Evolutionary conservation across 2,888 invertebrate species (phyloP).

Genomic region (Elaeidobius kamerunicus): DNA sequence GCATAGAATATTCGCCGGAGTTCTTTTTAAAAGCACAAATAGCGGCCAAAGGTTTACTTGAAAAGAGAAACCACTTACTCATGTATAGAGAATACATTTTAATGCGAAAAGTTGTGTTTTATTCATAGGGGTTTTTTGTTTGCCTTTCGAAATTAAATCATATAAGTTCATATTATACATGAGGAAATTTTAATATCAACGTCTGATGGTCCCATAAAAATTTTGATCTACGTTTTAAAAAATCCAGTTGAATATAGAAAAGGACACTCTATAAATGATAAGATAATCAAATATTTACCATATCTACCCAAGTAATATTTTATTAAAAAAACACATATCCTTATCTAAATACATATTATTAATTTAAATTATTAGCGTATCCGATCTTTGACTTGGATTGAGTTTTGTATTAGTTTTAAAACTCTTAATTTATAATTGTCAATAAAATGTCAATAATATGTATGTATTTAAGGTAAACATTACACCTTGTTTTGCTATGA

Average conservation of each 20-base stretch:
- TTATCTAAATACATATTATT: slow-evolving; percentile 19
- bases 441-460: background rate
- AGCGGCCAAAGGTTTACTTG: slow-evolving; percentile 37
- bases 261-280: too few relatives aligned
- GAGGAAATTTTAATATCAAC: too few relatives aligned
- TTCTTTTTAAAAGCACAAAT: slow-evolving; percentile 38
- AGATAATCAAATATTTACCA: too few relatives aligned
- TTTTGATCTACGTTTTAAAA: too few relatives aligned
- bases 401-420: slow-evolving; percentile 8
- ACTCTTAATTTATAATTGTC: slow-evolving; percentile 15
- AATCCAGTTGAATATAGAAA: too few relatives aligned
- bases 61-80: slow-evolving; percentile 43
- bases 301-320: too few relatives aligned
- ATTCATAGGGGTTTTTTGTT: slow-evolving; percentile 12
- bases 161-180: too few relatives aligned
- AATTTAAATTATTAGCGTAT: too few relatives aligned
- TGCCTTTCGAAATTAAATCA: too few relatives aligned
- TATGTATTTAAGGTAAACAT: slow-evolving; percentile 1
- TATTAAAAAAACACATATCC: too few relatives aligned
- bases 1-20: slow-evolving; percentile 46
- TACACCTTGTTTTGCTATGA: slow-evolving; percentile 8
- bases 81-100: slow-evolving; percentile 45
- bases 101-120: slow-evolving; percentile 17
- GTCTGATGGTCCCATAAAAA: too few relatives aligned
- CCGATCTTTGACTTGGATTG: slow-evolving; percentile 15